A percentile compares a stretch with the other conserved stretches of the same genome.
These are phyloP conservation scores for Knipowitschia caucasica DNA, from an alignment of 2,797 vertebrate genomes.

Conservation along the genomic window DNA sequence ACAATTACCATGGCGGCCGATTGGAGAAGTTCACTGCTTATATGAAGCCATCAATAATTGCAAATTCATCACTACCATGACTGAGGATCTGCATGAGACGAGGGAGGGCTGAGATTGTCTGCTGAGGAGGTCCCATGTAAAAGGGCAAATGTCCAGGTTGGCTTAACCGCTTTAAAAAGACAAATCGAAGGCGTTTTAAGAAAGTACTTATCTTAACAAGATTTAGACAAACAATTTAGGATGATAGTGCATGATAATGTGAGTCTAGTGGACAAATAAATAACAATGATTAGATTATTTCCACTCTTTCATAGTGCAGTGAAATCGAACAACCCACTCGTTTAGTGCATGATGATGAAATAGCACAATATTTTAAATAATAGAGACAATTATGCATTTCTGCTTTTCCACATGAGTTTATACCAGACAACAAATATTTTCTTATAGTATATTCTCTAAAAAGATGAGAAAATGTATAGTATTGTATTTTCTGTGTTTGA, in stretches of 20 bases:
- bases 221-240: background rate
- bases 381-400: background rate
- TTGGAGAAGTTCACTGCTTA: constrained; percentile 87
- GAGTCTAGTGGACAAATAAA: background rate
- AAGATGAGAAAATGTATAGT: too few relatives aligned
- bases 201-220: background rate
- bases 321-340: background rate
- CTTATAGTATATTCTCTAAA: too few relatives aligned
- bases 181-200: constrained; percentile 47
- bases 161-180: constrained; percentile 52
- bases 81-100: constrained; percentile 53
- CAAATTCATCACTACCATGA: constrained; percentile 66
- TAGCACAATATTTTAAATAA: background rate
- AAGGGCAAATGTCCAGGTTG: constrained; percentile 64
- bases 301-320: background rate
- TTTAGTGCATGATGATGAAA: background rate
- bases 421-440: too few relatives aligned
- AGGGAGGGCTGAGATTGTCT: constrained; percentile 35
- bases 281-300: background rate
- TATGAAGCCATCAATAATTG: constrained; percentile 84
- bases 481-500: too few relatives aligned
- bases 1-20: constrained; percentile 84
- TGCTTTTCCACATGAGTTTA: too few relatives aligned
- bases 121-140: constrained; percentile 45
- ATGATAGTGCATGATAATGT: background rate